These are phyloP conservation scores for Folsomia candida DNA, from an alignment of 2,888 invertebrate species.

Conservation along the genomic window DNA sequence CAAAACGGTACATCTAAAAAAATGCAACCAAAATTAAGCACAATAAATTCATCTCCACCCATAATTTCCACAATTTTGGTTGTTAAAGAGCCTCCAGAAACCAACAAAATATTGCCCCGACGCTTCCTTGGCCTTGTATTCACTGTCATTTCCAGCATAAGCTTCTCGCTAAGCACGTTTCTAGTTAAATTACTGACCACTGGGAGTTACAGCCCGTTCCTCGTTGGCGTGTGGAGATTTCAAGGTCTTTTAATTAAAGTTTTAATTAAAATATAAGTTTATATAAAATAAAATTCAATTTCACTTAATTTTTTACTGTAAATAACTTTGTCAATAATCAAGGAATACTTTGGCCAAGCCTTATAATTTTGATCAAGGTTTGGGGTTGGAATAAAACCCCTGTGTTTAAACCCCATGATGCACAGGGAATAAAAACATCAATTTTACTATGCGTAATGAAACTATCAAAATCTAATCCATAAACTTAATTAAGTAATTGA, in stretches of 20 bases:
- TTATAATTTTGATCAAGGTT: slow-evolving; percentile 31
- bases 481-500: not conserved
- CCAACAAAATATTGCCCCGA: too few species aligned
- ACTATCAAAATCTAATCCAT: not conserved
- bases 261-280: too few species aligned
- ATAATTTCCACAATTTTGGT: too few species aligned
- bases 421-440: not conserved
- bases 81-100: too few species aligned
- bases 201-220: slow-evolving; percentile 35
- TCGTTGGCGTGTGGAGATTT: slow-evolving; percentile 40
- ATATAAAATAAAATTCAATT: too few species aligned
- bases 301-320: too few species aligned
- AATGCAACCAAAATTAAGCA: too few species aligned
- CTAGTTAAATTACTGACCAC: slow-evolving; percentile 35
- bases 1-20: too few species aligned
- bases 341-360: slow-evolving; percentile 39
- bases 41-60: too few species aligned
- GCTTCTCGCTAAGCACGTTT: slow-evolving; percentile 36
- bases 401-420: not conserved
- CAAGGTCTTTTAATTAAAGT: too few species aligned
- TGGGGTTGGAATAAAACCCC: slow-evolving; percentile 17
- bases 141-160: slow-evolving; percentile 37
- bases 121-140: slow-evolving; percentile 33
- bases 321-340: too few species aligned
- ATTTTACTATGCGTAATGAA: not conserved